These are phyloP conservation scores for Rhinichthys klamathensis DNA, from an alignment of 2,113 vertebrate genomes.

Conservation along the genomic window DNA sequence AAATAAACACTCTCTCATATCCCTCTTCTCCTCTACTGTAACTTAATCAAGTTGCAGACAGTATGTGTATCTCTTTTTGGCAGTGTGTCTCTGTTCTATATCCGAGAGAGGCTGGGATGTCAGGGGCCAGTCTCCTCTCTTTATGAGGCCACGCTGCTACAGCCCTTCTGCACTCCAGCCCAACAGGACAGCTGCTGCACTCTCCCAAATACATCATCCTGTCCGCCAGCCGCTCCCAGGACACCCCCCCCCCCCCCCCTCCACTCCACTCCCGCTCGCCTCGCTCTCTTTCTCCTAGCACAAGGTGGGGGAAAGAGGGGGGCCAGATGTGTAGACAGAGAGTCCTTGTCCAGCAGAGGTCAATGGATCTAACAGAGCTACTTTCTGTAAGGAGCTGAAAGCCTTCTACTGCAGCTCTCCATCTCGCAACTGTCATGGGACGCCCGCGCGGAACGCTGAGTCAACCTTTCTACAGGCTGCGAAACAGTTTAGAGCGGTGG, in stretches of 20 bases:
- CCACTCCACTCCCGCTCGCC: neutral
- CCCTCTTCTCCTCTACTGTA: constrained; percentile 57
- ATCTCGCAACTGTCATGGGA: constrained; percentile 55
- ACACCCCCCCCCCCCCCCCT: constrained; percentile 46
- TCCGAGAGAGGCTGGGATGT: constrained; percentile 49
- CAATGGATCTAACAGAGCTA: constrained; percentile 77
- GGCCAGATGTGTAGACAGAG: constrained; percentile 76
- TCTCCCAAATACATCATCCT: constrained; percentile 70
- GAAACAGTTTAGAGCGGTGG: constrained; percentile 58
- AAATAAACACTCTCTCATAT: constrained; percentile 57
- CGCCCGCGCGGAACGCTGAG: constrained; percentile 43
- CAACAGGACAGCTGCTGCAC: constrained; percentile 60
- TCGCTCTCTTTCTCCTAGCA: constrained; percentile 38
- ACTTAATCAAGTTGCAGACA: constrained; percentile 60
- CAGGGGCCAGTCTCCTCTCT: constrained; percentile 53
- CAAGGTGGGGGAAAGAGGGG: constrained; percentile 59
- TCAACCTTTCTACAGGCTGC: constrained; percentile 56
- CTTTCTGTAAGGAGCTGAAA: constrained; percentile 54
- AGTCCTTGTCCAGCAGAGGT: constrained; percentile 77
- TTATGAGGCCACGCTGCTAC: constrained; percentile 54
- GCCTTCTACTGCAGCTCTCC: constrained; percentile 45
- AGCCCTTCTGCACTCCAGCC: constrained; percentile 50
- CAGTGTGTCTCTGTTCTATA: constrained; percentile 50
- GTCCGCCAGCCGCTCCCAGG: constrained; percentile 69
- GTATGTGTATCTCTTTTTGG: constrained; percentile 33